A percentile compares a stretch with the other conserved stretches of the same genome.
phyloP scores from a whole-genome alignment of 2,113 vertebrate genomes.

The Martes martes region DNA sequence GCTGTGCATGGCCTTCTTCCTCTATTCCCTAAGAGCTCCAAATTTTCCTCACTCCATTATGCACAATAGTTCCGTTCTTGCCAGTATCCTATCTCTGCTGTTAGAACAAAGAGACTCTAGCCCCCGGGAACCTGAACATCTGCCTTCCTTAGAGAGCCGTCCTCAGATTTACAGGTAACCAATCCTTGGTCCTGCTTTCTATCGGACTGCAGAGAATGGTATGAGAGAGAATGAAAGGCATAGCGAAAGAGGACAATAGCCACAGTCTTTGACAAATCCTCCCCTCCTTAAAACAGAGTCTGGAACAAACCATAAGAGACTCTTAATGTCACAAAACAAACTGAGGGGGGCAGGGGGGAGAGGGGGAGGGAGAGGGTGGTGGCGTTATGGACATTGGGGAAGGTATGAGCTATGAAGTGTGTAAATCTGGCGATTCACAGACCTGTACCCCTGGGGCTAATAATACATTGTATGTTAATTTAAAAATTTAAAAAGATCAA shows the following conservation, averaged over 20 bases:
- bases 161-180: not conserved
- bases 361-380: too few relatives aligned
- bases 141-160: not conserved
- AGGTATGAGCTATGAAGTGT: too few relatives aligned
- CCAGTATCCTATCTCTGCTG: not conserved
- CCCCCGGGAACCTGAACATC: not conserved
- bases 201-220: not conserved
- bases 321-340: too few relatives aligned
- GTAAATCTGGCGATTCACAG: too few relatives aligned
- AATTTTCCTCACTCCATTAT: not conserved
- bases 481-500: not conserved
- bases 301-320: not conserved
- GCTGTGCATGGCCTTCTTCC: not conserved
- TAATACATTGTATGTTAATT: too few relatives aligned
- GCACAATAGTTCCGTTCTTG: not conserved
- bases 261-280: not conserved
- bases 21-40: not conserved
- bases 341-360: too few relatives aligned
- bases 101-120: not conserved
- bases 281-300: not conserved
- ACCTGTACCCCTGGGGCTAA: too few relatives aligned
- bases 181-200: not conserved
- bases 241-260: too few relatives aligned
- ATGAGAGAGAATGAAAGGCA: not conserved
- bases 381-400: too few relatives aligned